A percentile compares a stretch with the other conserved stretches of the same genome.
phyloP scores from a whole-genome alignment of 2,888 invertebrate genomes.

The Cephus nigrinus region DNA sequence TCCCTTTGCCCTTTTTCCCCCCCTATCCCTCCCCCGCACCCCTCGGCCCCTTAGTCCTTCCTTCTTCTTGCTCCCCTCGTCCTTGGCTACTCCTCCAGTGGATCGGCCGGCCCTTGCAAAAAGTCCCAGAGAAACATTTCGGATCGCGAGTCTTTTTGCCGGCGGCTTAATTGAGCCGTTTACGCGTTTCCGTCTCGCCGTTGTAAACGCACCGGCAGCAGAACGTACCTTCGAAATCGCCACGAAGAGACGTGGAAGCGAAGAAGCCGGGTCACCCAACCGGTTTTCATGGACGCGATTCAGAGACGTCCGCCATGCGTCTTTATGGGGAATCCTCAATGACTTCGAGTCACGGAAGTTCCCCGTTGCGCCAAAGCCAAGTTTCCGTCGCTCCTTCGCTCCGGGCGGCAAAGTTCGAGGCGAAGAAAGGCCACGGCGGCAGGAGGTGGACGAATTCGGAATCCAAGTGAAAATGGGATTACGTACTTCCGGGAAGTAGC shows the following conservation, averaged over 20 bases:
- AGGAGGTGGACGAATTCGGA: not conserved
- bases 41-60: conserved; percentile 18
- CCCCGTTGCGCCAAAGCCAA: not conserved
- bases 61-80: conserved; percentile 13
- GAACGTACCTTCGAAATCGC: not conserved
- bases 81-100: not conserved
- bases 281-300: not conserved
- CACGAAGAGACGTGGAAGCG: not conserved
- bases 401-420: no score
- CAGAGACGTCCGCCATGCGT: not conserved
- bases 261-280: not conserved
- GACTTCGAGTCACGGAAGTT: not conserved
- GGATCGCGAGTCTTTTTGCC: not conserved
- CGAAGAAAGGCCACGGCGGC: no score
- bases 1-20: not conserved
- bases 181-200: not conserved
- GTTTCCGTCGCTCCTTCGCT: not conserved
- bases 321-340: not conserved
- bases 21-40: not conserved
- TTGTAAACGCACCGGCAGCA: not conserved
- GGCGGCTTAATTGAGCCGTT: not conserved
- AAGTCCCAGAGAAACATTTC: not conserved
- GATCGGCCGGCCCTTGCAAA: not conserved
- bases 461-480: conserved; percentile 7
- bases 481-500: conserved; percentile 32